Base-by-base conservation (phyloP, 2,113 vertebrate species). In the Chaenogobius annularis region DNA sequence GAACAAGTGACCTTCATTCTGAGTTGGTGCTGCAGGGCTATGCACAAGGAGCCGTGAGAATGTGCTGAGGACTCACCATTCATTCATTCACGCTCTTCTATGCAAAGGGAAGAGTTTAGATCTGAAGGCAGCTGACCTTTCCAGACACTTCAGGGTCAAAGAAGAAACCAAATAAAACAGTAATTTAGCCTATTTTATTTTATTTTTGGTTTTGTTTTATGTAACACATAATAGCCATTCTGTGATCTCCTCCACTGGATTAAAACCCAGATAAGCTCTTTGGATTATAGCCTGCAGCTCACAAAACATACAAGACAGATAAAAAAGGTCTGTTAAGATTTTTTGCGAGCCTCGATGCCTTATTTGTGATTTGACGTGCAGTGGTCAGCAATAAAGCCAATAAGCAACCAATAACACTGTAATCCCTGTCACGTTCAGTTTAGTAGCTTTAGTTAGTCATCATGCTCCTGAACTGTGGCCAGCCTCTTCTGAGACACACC, bases 401-500 rank as follows among this genome's bases (percentile, higher is more conserved):
- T 17, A 46, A n/a, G 40, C n/a, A 66, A 62, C 77, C 69, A 84
- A 79, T 80, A 83, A 1, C 0, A 40, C 13, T 71, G 50, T 15
- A 46, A 43, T 20, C 10, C n/a, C 48, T 52, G 19, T 62, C 14
- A 13, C 13, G 31, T 52, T 26, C 12, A 13, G 61, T 13, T n/a
- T n/a, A 0, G 4, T 0, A 47, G 9, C 12, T 19, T 69, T 43
- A 7, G 15, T n/a, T 1, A 31, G 22, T 10, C 65, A 62, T 17
- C 0, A 93, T 93, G 92, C 82, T 83, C 1, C 68, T 90, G 52
- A 79, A 83, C 43, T 85, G 83, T 1, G 70, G 54, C 0, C 83
- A 87, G 62, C 82, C 92, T 31, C 91, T 94, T 0, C 84, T 94
- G 76, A 85, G 86, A 74, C 83, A 91, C 68, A 92, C 90, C 0